Evolutionary conservation across 2,797 vertebrate species (phyloP), one percentile per base, ranked within the genome.

Genomic region (Argentina silus): DNA sequence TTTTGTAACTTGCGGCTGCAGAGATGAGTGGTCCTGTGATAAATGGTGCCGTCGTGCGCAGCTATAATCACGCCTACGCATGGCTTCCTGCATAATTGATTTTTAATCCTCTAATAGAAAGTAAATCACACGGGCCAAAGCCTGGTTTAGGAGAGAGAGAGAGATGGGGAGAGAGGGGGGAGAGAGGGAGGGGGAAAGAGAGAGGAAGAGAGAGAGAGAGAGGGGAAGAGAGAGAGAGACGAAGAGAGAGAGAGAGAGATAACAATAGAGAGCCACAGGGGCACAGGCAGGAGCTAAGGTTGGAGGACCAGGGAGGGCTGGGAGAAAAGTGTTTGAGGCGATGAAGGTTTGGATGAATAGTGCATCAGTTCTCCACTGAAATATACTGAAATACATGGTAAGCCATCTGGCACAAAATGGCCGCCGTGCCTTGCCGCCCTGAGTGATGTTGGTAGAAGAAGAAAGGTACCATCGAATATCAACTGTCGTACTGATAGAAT

Each of bases 101-200:
- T 94, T 94, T 94, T 94, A 95, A 94, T 94, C 91, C 91, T 85
- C 92, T 92, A 93, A 94, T 94, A 93, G 91, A 93, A 94, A 93
- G 92, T 92, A 94, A 95, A 94, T 93, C 92, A 88, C 90, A 92
- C 85, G 86, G 88, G 91, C 87, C 27, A 90, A 91, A 92, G 90
- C 83, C 83, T 78, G 88, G 85, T 88, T 85, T 82, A 81, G 78
- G 62, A 17, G 19, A 45, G 67, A 84, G 61, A 43, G 14, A 64
- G 74, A 83, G 83, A 79, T 81, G 87, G 84, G 78, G 73, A 67
- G 81, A 72, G 78, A 79, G 76, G 56, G 65, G 72, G 15, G 55
- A n/a, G 44, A 19, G 47, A 15, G 15, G 55, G 42, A 27, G 43
- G 45, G 8, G 66, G 14, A 23, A 62, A 62, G 11, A 66, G 9